Percentiles rank a stretch among this genome's conserved stretches.
phyloP scores from a whole-genome alignment of 1,140 invertebrate genomes.

The Oryzaephilus surinamensis region DNA sequence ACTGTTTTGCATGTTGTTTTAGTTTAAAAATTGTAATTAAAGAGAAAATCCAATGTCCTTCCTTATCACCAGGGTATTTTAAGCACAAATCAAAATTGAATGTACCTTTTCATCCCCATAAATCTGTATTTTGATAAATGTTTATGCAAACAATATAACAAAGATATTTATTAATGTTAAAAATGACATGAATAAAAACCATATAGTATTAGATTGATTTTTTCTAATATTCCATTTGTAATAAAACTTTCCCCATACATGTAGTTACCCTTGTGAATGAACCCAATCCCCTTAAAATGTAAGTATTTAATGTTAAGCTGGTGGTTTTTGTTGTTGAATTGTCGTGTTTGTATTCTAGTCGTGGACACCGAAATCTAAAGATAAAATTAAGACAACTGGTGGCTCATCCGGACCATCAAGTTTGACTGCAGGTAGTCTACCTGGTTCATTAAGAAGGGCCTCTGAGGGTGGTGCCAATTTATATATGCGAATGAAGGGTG shows the following conservation, averaged over 20 bases:
- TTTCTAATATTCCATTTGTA: not conserved
- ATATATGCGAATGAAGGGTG: constrained; percentile 33
- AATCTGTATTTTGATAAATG: constrained; percentile 28
- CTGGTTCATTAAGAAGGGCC: constrained; percentile 57
- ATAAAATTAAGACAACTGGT: constrained; percentile 39
- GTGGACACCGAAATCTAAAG: not conserved
- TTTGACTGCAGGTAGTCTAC: constrained; percentile 41
- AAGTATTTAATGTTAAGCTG: not conserved
- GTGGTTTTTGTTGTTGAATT: not conserved
- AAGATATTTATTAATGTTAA: constrained; percentile 14
- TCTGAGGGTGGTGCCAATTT: constrained; percentile 71
- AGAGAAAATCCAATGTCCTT: too few relatives aligned
- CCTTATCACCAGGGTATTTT: constrained; percentile 13
- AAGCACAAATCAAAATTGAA: constrained; percentile 20
- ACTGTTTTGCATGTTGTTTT: not conserved
- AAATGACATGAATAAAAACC: constrained; percentile 8
- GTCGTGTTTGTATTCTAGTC: not conserved
- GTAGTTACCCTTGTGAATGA: not conserved
- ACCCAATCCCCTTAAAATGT: not conserved
- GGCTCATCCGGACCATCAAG: constrained; percentile 45
- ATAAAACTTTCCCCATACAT: not conserved
- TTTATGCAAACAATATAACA: constrained; percentile 8
- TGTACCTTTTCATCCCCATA: constrained; percentile 10
- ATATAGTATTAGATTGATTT: constrained; percentile 1
- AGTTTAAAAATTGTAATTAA: not conserved